Conservation (phyloP, 2,113 vertebrate genomes). For the Stegostoma tigrinum region DNA sequence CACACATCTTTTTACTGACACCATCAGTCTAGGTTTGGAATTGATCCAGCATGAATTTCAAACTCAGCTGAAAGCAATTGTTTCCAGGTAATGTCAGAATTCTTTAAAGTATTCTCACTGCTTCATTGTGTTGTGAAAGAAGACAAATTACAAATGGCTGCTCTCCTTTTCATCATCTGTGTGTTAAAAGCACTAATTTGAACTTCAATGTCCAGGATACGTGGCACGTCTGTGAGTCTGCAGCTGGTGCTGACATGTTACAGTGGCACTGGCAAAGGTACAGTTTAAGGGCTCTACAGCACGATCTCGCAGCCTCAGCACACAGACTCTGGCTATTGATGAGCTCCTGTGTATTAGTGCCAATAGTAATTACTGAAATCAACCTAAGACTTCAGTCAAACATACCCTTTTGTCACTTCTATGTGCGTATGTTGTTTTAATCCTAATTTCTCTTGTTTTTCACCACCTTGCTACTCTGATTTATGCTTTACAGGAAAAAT, state of each 20-base stretch:
- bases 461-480: background rate
- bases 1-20: background rate
- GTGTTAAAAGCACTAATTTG: background rate
- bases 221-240: background rate
- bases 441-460: conserved; percentile 3
- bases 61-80: conserved; percentile 1
- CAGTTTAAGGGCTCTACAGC: background rate
- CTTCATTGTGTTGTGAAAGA: background rate
- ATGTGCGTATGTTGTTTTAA: background rate
- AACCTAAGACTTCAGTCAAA: background rate
- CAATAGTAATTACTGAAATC: conserved; percentile 6
- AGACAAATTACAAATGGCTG: background rate
- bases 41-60: background rate
- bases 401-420: conserved; percentile 5
- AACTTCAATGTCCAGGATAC: background rate
- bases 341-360: background rate
- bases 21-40: background rate
- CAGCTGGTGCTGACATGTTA: background rate
- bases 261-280: background rate
- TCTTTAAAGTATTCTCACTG: background rate
- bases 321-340: background rate
- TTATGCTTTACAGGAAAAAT: background rate
- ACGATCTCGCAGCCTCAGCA: background rate
- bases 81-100: conserved; percentile 5
- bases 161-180: background rate